phyloP scores from a whole-genome alignment of 2,888 invertebrate species.

The Dryobota labecula region DNA sequence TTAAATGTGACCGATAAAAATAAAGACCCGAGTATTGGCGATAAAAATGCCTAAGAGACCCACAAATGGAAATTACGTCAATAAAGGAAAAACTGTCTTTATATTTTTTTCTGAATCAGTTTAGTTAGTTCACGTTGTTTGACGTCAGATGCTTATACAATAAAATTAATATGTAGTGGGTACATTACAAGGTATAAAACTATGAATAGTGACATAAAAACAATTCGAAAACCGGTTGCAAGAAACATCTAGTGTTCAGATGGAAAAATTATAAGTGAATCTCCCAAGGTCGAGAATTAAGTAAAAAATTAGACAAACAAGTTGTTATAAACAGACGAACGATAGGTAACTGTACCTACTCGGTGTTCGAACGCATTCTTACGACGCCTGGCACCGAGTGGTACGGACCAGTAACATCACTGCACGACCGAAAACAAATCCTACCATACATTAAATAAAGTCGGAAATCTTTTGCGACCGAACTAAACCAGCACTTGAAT shows the following conservation, averaged over 20 bases:
- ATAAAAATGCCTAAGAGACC: constrained; percentile 24
- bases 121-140: background rate
- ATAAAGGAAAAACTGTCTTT: constrained; percentile 1
- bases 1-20: constrained; percentile 46
- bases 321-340: constrained; percentile 55
- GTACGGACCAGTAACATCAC: constrained; percentile 73
- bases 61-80: constrained; percentile 20
- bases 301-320: constrained; percentile 62
- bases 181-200: background rate
- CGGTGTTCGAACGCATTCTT: constrained; percentile 80
- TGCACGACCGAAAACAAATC: constrained; percentile 61
- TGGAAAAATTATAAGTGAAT: constrained; percentile 46
- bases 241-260: constrained; percentile 26
- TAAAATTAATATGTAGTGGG: background rate
- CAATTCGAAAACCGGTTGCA: constrained; percentile 30
- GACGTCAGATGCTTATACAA: constrained; percentile 4
- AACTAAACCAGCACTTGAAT: constrained; percentile 49
- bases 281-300: constrained; percentile 61
- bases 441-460: constrained; percentile 61
- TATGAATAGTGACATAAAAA: constrained; percentile 17
- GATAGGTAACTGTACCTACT: constrained; percentile 71
- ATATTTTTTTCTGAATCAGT: constrained; percentile 13
- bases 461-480: constrained; percentile 54
- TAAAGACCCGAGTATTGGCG: constrained; percentile 25
- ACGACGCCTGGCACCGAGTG: constrained; percentile 84